phyloP scores from a whole-genome alignment of 2,888 invertebrate species.

The Pimpla rufipes region DNA sequence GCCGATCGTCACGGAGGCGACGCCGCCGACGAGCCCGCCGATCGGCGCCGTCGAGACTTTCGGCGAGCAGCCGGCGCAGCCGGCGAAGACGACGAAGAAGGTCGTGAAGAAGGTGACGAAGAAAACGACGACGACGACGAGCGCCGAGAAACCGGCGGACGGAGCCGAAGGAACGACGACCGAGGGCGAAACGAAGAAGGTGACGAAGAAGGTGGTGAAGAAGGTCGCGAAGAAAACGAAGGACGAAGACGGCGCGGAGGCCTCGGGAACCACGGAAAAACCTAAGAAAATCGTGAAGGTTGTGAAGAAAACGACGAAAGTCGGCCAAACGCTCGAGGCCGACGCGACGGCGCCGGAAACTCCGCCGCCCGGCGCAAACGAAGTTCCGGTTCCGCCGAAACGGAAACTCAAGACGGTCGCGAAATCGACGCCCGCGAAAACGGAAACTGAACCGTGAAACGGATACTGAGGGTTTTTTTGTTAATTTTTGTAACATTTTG shows the following conservation, averaged over 20 bases:
- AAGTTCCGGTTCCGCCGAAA: constrained; percentile 86
- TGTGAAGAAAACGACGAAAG: constrained; percentile 85
- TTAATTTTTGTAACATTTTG: too few species aligned
- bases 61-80: background rate
- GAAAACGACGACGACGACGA: constrained; percentile 62
- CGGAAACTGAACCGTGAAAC: constrained; percentile 75
- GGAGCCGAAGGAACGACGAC: constrained; percentile 74
- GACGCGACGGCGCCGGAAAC: constrained; percentile 86
- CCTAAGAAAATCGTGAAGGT: constrained; percentile 86
- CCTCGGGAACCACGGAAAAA: constrained; percentile 74
- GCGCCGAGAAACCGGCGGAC: constrained; percentile 72
- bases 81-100: constrained; percentile 64
- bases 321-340: constrained; percentile 82
- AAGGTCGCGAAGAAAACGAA: constrained; percentile 83
- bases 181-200: constrained; percentile 79
- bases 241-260: constrained; percentile 71
- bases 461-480: background rate
- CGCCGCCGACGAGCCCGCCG: constrained; percentile 80
- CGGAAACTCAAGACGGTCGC: constrained; percentile 78
- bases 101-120: constrained; percentile 72
- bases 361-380: constrained; percentile 84
- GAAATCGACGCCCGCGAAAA: constrained; percentile 72
- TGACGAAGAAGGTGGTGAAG: constrained; percentile 87
- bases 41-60: constrained; percentile 63
- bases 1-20: constrained; percentile 78